Evolutionary conservation across 2,797 vertebrate species (phyloP).

Genomic region (Leptodactylus fallax): DNA sequence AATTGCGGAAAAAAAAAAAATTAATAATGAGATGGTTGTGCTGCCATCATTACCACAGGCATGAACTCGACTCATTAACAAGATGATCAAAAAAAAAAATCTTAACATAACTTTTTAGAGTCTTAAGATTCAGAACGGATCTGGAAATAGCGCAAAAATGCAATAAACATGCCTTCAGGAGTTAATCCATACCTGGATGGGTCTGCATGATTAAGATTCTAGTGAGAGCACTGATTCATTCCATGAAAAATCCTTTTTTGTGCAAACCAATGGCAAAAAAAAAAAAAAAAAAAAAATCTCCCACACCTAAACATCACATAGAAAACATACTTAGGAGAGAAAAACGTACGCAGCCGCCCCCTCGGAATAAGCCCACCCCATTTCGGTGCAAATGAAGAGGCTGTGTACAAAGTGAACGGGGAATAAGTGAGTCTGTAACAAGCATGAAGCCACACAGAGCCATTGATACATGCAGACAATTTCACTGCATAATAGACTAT

Average conservation of each 20-base stretch:
- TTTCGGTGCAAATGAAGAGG: conserved; percentile 67
- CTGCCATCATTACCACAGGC: no score
- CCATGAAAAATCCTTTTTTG: conserved; percentile 43
- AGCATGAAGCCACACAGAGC: conserved; percentile 90
- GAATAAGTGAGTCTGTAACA: conserved; percentile 95
- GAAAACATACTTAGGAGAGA: conserved; percentile 26
- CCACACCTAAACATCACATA: conserved; percentile 6
- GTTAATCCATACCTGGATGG: conserved; percentile 13
- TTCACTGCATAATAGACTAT: conserved; percentile 99
- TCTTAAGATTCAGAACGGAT: not conserved
- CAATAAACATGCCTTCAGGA: not conserved
- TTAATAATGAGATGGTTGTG: no score
- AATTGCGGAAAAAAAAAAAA: no score
- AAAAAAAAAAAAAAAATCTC: not conserved
- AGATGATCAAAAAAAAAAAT: not conserved
- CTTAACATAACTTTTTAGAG: not conserved
- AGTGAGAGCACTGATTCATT: conserved; percentile 11
- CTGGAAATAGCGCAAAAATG: not conserved
- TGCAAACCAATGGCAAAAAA: not conserved
- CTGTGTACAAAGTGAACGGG: conserved; percentile 92
- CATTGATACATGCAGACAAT: conserved; percentile 96
- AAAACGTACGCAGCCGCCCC: conserved; percentile 14
- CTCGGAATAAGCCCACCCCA: not conserved
- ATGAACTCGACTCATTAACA: no score
- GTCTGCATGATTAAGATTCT: not conserved